Base-by-base conservation (phyloP, 2,888 invertebrate genomes). In the Salticus scenicus region DNA sequence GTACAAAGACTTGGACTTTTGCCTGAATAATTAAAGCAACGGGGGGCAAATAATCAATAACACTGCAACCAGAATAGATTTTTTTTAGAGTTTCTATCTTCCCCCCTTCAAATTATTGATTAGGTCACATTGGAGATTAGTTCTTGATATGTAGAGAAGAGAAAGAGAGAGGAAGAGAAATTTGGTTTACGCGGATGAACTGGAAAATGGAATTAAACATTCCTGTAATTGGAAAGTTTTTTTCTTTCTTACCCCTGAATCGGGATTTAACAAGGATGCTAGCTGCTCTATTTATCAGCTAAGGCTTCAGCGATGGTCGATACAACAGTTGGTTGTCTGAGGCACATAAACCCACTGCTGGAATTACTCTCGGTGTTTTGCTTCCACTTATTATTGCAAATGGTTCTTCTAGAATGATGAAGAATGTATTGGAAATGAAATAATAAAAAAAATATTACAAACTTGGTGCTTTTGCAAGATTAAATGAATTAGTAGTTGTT, bases 31-130 rank as follows among this genome's bases (percentile, higher is more conserved):
- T 85, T 85, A 79, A 85, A 85, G 78, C 79, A 85, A 74, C 33
- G 85, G 85, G 85, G 78, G 85, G 73, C 74, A 85, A 85, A 85
- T 85, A 85, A 85, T 85, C 85, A 85, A 85, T 85, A 85, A 85
- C 85, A 79, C 85, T 79, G 79, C 85, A 85, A 83, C 77, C 69
- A 83, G 77, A 83, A 83, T 77, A 33, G 76, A 71, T 83, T 83
- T 83, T 83, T 28, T 37, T 57, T 63, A 71, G 63, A 51, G 67
- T 47, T 41, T 37, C 75, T 63, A 74, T 74, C 69, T 41, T 47
- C 66, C 72, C 66, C 80, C 73, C 51, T 57, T 57, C 76, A 83
- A 51, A 57, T 57, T 83, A 83, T 83, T 77, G 83, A 83, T 83
- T 83, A 66, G 77, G 72, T 72, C 77, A 73, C 83, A 83, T 83